A percentile compares a stretch with the other conserved stretches of the same genome.
Evolutionary conservation across 1,140 invertebrate species (phyloP).

Genomic region (Leptonema lineaticorne): DNA sequence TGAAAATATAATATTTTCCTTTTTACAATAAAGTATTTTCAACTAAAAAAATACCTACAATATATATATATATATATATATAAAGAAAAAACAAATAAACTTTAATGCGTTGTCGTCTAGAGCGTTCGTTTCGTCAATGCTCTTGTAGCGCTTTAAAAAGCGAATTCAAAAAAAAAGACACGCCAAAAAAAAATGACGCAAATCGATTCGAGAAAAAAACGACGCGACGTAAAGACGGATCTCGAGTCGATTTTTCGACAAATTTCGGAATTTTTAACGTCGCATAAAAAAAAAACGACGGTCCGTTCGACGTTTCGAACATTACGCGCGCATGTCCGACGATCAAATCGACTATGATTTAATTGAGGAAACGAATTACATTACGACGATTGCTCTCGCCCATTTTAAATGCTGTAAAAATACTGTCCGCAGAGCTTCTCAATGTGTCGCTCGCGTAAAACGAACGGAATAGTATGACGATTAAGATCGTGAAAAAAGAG

Average conservation of each 20-base stretch:
- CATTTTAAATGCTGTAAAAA: background rate
- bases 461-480: too few relatives aligned
- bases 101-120: too few relatives aligned
- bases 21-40: too few relatives aligned
- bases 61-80: background rate
- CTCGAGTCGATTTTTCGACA: too few relatives aligned
- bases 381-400: background rate
- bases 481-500: too few relatives aligned
- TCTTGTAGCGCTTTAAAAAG: too few relatives aligned
- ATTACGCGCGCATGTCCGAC: background rate
- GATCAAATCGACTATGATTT: background rate
- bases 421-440: background rate
- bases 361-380: background rate
- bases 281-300: background rate
- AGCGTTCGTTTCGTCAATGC: too few relatives aligned
- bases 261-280: background rate
- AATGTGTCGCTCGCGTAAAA: background rate
- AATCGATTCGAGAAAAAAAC: too few relatives aligned
- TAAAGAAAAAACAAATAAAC: background rate
- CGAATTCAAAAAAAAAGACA: too few relatives aligned
- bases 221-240: too few relatives aligned
- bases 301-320: background rate
- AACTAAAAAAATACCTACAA: background rate
- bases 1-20: slow-evolving; percentile 14
- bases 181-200: too few relatives aligned